Conservation (phyloP, 2,888 invertebrate species). For the Morinoia aosen region DNA sequence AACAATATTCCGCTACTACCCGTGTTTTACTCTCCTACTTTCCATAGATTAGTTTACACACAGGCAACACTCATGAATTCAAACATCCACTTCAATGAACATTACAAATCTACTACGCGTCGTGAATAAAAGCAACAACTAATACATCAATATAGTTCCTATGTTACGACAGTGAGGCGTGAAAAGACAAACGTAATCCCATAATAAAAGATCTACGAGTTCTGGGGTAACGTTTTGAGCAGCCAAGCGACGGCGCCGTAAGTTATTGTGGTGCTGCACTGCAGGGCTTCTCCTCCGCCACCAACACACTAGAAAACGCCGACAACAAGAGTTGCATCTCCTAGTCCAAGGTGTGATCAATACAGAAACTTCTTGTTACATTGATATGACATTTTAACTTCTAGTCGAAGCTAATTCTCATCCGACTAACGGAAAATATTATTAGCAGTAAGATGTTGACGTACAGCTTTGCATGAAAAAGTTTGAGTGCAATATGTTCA, state of each 20-base stretch:
- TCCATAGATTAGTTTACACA: neutral
- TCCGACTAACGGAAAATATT: neutral
- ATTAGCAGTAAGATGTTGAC: neutral
- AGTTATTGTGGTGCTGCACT: neutral
- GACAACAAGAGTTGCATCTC: neutral
- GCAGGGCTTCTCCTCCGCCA: neutral
- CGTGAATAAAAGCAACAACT: neutral
- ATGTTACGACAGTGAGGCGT: neutral
- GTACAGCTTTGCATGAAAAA: neutral
- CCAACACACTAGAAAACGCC: neutral
- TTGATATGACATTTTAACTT: neutral
- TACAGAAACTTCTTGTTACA: too few relatives aligned
- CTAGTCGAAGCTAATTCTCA: neutral
- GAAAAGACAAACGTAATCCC: neutral
- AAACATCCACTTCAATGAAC: neutral
- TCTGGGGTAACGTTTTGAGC: neutral
- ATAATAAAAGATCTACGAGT: neutral
- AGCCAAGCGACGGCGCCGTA: neutral
- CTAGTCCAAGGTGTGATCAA: neutral
- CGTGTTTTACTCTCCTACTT: neutral
- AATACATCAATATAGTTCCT: neutral
- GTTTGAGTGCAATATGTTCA: neutral
- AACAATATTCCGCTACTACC: neutral
- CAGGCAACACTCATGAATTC: neutral
- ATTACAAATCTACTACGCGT: neutral